phyloP scores from a whole-genome alignment of 2,888 invertebrate genomes.

The Arge pagana region DNA sequence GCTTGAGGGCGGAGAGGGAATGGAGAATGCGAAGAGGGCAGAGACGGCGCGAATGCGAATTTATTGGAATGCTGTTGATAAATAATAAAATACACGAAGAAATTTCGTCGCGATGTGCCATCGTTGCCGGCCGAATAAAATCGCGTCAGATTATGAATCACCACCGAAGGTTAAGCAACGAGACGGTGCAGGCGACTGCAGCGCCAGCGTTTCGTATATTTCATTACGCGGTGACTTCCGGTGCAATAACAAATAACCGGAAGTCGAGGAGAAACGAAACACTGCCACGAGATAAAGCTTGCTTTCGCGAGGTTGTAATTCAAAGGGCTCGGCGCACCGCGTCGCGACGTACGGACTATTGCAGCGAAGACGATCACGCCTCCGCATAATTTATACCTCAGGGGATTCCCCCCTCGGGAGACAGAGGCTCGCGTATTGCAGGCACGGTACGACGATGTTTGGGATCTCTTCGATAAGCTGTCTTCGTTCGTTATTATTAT shows the following conservation, averaged over 20 bases:
- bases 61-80: too few species aligned
- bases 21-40: too few species aligned
- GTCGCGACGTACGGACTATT: slow-evolving; percentile 4
- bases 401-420: too few species aligned
- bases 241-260: slow-evolving; percentile 44
- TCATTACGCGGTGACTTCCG: slow-evolving; percentile 40
- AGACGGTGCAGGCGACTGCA: slow-evolving; percentile 7
- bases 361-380: too few species aligned
- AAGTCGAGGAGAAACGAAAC: slow-evolving; percentile 38
- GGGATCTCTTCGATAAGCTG: too few species aligned
- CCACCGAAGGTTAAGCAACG: slow-evolving; percentile 16
- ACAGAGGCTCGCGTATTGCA: too few species aligned
- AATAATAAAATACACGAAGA: too few species aligned
- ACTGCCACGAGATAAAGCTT: slow-evolving; percentile 36
- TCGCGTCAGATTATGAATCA: slow-evolving; percentile 47
- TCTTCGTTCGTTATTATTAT: too few species aligned
- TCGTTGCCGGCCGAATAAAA: slow-evolving; percentile 40
- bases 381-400: too few species aligned
- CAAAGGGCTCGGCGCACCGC: background rate
- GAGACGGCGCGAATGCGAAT: too few species aligned
- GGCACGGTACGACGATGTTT: too few species aligned
- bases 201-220: slow-evolving; percentile 37
- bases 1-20: too few species aligned
- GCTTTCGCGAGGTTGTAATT: slow-evolving; percentile 8
- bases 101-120: slow-evolving; percentile 38